Evolutionary conservation across 2,888 invertebrate genomes (phyloP).

Genomic region (Operophtera brumata): DNA sequence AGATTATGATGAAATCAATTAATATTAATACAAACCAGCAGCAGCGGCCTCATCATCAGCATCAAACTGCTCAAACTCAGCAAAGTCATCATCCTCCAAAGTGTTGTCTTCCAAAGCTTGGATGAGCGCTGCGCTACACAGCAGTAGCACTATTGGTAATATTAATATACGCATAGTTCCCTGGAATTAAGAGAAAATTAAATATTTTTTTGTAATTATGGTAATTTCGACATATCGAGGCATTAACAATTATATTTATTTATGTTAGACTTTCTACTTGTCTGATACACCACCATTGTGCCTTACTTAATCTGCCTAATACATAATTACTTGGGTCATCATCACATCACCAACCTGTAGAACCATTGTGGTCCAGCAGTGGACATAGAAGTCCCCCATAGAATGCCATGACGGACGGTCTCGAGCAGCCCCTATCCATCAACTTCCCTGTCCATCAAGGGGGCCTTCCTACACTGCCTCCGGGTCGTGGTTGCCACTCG

Average conservation of each 20-base stretch:
- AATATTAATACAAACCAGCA: conserved; percentile 35
- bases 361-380: too few species aligned
- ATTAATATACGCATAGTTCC: conserved; percentile 58
- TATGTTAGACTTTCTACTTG: too few species aligned
- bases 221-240: background rate
- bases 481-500: too few species aligned
- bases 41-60: conserved; percentile 80
- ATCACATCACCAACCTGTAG: too few species aligned
- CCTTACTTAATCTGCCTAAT: too few species aligned
- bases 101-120: conserved; percentile 66
- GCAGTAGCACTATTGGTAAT: conserved; percentile 53
- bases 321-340: too few species aligned
- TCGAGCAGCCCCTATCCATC: too few species aligned
- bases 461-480: too few species aligned
- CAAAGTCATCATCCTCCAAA: conserved; percentile 93
- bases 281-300: background rate
- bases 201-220: background rate
- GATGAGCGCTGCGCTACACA: conserved; percentile 53
- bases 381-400: too few species aligned
- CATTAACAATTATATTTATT: background rate
- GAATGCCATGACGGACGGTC: too few species aligned
- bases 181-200: conserved; percentile 12
- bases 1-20: background rate
- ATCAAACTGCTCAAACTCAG: conserved; percentile 95
- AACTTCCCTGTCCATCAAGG: too few species aligned